Evolutionary conservation across 2,797 vertebrate genomes (phyloP).

Genomic region (Limosa lapponica): DNA sequence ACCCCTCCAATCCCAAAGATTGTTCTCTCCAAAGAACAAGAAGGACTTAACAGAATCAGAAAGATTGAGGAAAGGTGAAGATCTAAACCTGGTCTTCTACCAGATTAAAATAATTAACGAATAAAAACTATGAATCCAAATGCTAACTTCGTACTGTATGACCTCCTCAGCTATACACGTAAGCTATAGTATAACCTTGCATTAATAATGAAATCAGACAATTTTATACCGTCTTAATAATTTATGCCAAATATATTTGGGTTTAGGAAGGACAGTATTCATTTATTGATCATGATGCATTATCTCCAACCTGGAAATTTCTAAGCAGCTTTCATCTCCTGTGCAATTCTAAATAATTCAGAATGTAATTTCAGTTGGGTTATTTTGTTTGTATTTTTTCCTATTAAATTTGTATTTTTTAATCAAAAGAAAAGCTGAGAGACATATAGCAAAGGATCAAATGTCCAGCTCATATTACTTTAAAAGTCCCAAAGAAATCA

Average conservation of each 20-base stretch:
- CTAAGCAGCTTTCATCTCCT: conserved; percentile 77
- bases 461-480: not conserved
- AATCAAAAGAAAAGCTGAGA: conserved; percentile 39
- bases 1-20: not conserved
- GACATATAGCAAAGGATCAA: not conserved
- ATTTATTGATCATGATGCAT: conserved; percentile 79
- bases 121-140: not conserved
- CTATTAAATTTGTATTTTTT: conserved; percentile 57
- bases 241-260: conserved; percentile 70
- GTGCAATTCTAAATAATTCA: conserved; percentile 80
- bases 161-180: not conserved
- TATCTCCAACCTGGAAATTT: conserved; percentile 73
- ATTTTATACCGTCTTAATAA: conserved; percentile 77
- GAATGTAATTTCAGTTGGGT: conserved; percentile 60
- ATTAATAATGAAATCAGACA: conserved; percentile 75
- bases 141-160: not conserved
- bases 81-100: not conserved
- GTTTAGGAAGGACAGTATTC: conserved; percentile 70
- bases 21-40: not conserved
- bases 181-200: conserved; percentile 59
- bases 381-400: conserved; percentile 42
- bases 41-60: not conserved
- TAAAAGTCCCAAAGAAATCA: not conserved
- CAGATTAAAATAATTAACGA: not conserved
- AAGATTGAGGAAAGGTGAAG: not conserved